Evolutionary conservation across 1,140 invertebrate species (phyloP).

Genomic region (Prorops nasuta): DNA sequence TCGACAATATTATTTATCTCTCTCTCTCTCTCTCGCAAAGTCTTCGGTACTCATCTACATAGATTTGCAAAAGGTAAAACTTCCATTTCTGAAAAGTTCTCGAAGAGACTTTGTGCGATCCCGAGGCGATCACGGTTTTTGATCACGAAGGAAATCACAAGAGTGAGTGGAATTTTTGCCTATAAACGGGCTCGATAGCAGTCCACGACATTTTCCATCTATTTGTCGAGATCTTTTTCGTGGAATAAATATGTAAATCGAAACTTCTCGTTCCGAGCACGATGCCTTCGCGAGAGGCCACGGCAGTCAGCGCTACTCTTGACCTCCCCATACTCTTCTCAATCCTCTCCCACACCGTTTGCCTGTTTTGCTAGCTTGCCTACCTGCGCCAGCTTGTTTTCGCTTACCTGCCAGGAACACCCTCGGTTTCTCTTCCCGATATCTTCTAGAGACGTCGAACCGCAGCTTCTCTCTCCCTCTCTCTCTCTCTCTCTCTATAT

Average conservation of each 20-base stretch:
- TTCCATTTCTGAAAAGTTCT: too few species aligned
- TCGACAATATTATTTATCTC: too few species aligned
- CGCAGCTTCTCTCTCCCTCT: too few species aligned
- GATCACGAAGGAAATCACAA: neutral
- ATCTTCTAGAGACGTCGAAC: conserved; percentile 4
- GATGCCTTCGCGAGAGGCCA: conserved; percentile 13
- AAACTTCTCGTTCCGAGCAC: conserved; percentile 18
- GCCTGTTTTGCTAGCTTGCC: too few species aligned
- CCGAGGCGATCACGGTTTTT: neutral
- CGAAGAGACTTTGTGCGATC: too few species aligned
- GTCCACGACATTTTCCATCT: conserved; percentile 36
- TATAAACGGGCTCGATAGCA: conserved; percentile 14
- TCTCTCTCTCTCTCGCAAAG: too few species aligned
- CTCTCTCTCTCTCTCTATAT: too few species aligned
- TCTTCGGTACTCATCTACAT: too few species aligned
- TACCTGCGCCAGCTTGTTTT: too few species aligned
- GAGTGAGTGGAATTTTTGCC: conserved; percentile 13
- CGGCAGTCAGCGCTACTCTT: conserved; percentile 21
- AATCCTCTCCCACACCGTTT: conserved; percentile 1
- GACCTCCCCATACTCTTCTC: conserved; percentile 27
- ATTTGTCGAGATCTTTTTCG: conserved; percentile 33
- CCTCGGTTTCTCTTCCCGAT: neutral
- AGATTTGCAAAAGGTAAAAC: too few species aligned
- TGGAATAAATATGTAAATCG: conserved; percentile 42
- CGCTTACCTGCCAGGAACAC: too few species aligned